Percentiles rank a stretch among this genome's conserved stretches.
phyloP scores from a whole-genome alignment of 2,113 vertebrate genomes.

The Ellobius talpinus region DNA sequence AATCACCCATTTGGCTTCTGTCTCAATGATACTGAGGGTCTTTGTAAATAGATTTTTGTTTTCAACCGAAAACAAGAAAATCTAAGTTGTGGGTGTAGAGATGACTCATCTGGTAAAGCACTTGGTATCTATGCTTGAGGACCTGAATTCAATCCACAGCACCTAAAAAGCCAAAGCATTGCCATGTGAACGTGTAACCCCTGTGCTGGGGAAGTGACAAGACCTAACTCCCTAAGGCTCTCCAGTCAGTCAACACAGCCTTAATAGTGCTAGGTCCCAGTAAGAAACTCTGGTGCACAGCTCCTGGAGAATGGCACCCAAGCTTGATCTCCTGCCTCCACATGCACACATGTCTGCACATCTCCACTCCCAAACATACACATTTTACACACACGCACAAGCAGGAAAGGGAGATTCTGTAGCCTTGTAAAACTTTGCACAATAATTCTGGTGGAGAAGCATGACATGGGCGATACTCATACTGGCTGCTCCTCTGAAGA shows the following conservation, averaged over 20 bases:
- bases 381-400: background rate
- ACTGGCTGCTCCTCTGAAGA: background rate
- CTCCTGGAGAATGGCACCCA: background rate
- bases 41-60: background rate
- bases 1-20: background rate
- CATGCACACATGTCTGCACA: background rate
- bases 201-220: background rate
- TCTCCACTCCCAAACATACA: no score
- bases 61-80: background rate
- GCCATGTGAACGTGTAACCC: no score
- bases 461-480: background rate
- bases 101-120: background rate
- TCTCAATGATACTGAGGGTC: background rate
- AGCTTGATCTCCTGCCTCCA: background rate
- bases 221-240: background rate
- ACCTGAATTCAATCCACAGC: background rate
- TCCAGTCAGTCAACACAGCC: background rate
- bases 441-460: background rate
- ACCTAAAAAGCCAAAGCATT: background rate
- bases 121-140: background rate
- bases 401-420: background rate
- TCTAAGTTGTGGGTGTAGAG: background rate
- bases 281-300: background rate
- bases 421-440: background rate
- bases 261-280: background rate